A percentile compares a stretch with the other conserved stretches of the same genome.
phyloP scores from a whole-genome alignment of 2,888 invertebrate genomes.

The Microchrysa polita region DNA sequence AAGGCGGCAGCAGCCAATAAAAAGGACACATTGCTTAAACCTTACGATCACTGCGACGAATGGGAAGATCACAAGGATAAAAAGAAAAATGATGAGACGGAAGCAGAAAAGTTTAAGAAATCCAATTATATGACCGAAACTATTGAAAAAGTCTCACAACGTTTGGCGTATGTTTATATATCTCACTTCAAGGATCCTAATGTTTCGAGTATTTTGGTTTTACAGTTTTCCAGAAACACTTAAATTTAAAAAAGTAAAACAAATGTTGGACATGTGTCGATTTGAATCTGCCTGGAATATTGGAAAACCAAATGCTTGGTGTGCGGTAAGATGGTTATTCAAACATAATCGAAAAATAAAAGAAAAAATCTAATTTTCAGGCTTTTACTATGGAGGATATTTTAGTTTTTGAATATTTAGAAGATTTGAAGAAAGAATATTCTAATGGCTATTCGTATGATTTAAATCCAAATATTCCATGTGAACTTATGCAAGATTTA shows the following conservation, averaged over 20 bases:
- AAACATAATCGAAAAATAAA: neutral
- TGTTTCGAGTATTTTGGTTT: no score
- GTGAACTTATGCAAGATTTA: conserved; percentile 78
- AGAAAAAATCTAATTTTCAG: conserved; percentile 56
- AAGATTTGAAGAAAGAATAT: conserved; percentile 81
- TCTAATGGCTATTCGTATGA: conserved; percentile 77
- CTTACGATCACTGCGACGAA: conserved; percentile 71
- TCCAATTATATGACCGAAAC: conserved; percentile 62
- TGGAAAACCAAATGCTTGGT: conserved; percentile 77
- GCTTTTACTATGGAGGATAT: conserved; percentile 79
- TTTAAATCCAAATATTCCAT: conserved; percentile 74
- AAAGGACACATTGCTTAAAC: conserved; percentile 66
- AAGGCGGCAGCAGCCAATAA: conserved; percentile 52
- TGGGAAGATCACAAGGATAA: conserved; percentile 69
- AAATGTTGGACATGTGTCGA: conserved; percentile 80
- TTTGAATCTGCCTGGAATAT: conserved; percentile 84
- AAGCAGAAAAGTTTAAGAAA: conserved; percentile 56
- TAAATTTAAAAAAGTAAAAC: conserved; percentile 16
- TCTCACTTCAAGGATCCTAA: no score
- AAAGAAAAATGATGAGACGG: conserved; percentile 64
- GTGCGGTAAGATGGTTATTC: conserved; percentile 69
- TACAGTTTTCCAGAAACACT: conserved; percentile 3
- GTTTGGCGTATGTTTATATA: conserved; percentile 65
- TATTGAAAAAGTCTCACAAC: conserved; percentile 65
- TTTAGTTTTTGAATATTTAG: conserved; percentile 77